Percentiles rank a stretch among this genome's conserved stretches.
Conservation (phyloP, 2,797 vertebrate genomes). For the Acipenser ruthenus region DNA sequence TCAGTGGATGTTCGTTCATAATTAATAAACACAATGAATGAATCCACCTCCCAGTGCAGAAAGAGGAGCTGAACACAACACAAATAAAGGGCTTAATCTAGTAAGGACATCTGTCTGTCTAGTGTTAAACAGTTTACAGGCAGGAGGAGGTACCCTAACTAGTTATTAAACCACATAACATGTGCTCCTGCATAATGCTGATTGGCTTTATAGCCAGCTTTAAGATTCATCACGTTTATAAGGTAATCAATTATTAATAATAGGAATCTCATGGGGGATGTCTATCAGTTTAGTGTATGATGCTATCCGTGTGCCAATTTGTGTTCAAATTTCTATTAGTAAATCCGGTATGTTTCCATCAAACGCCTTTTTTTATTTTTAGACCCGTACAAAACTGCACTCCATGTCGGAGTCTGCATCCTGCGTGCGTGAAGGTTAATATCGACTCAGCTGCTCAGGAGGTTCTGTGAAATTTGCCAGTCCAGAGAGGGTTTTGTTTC, state of each 20-base stretch:
- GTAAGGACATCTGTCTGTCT: slow-evolving; percentile 1
- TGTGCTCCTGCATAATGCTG: slow-evolving; percentile 6
- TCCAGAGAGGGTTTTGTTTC: neutral
- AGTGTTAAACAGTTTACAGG: neutral
- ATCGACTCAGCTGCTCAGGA: neutral
- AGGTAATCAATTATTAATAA: slow-evolving; percentile 6
- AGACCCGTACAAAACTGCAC: neutral
- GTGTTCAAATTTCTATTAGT: neutral
- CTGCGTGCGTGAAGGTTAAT: neutral
- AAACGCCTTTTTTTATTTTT: neutral
- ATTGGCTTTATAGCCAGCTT: slow-evolving; percentile 1
- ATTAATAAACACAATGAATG: slow-evolving; percentile 9
- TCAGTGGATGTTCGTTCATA: neutral
- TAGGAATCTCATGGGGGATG: neutral
- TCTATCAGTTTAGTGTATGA: too few relatives aligned
- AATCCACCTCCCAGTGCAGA: neutral
- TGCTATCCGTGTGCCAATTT: too few relatives aligned
- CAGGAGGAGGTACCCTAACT: neutral
- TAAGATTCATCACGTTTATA: slow-evolving; percentile 7
- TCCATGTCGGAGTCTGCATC: neutral
- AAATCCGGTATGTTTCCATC: neutral
- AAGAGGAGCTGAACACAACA: slow-evolving; percentile 11
- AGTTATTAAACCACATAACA: slow-evolving; percentile 10
- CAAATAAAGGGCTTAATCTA: slow-evolving; percentile 2
- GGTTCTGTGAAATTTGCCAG: neutral